phyloP scores from a whole-genome alignment of 2,113 vertebrate species.

The Alaudala cheleensis region DNA sequence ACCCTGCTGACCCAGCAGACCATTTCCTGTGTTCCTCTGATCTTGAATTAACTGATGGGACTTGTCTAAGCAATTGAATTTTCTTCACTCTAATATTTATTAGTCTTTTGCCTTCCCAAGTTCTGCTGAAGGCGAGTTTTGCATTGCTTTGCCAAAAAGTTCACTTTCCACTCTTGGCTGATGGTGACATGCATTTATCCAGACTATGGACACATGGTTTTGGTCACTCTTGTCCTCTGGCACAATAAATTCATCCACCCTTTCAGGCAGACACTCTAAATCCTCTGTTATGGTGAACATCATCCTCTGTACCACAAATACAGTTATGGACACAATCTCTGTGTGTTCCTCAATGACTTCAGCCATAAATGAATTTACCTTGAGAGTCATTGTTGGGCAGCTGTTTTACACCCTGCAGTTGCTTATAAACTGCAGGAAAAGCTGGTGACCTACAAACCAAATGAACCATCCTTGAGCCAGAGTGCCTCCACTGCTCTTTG shows the following conservation, averaged over 20 bases:
- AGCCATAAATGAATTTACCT: background rate
- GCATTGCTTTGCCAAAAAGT: background rate
- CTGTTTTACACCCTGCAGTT: background rate
- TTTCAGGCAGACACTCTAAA: background rate
- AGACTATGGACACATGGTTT: background rate
- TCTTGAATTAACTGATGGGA: background rate
- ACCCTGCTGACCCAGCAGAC: background rate
- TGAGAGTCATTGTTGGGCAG: background rate
- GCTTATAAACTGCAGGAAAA: background rate
- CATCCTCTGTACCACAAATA: background rate
- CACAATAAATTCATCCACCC: background rate
- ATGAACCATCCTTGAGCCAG: background rate
- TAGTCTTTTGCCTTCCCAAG: background rate
- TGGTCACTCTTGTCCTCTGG: background rate
- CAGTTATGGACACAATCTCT: rapidly evolving
- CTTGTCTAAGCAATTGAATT: background rate
- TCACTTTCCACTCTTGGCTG: background rate
- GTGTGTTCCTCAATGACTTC: background rate
- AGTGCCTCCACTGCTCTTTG: background rate
- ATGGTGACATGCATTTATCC: background rate
- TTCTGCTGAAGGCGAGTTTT: background rate
- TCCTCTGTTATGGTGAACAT: background rate
- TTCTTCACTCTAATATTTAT: background rate
- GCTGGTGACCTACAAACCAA: background rate
- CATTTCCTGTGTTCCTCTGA: background rate